These are phyloP conservation scores for Trididemnum clinides DNA, from an alignment of 23 tunicate species.

Conservation along the genomic window DNA sequence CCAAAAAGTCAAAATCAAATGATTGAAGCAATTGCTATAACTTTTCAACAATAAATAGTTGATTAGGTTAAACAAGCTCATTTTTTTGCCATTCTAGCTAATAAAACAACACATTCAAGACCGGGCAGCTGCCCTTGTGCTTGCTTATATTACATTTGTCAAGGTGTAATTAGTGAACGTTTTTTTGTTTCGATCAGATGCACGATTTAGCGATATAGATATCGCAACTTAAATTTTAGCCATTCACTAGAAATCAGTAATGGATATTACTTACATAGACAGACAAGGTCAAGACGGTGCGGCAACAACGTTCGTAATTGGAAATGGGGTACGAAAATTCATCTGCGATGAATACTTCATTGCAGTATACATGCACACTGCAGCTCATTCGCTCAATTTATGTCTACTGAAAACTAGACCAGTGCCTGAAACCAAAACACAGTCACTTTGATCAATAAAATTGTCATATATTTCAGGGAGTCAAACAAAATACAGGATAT, in stretches of 20 bases:
- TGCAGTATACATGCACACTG: not conserved
- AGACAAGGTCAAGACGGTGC: conserved; percentile 1
- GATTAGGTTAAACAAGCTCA: not conserved
- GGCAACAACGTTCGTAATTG: not conserved
- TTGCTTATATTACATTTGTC: not conserved
- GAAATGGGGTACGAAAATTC: not conserved
- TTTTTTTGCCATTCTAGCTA: not conserved
- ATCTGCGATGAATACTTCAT: not conserved
- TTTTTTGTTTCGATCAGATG: not conserved
- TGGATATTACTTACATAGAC: not conserved
- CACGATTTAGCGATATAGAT: not conserved
- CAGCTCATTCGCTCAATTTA: conserved; percentile 6
- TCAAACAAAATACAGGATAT: conserved; percentile 4
- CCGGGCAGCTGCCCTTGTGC: not conserved
- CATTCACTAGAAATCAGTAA: not conserved
- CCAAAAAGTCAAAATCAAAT: not conserved
- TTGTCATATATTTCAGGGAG: not conserved
- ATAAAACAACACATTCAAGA: not conserved
- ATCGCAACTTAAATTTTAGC: not conserved
- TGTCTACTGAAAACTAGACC: not conserved
- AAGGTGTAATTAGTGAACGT: not conserved
- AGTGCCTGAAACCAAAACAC: not conserved
- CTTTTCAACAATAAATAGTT: not conserved
- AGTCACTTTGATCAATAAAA: not conserved
- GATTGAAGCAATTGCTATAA: not conserved